phyloP scores from a whole-genome alignment of 2,797 vertebrate genomes.

The Paratrypauchen microcephalus region DNA sequence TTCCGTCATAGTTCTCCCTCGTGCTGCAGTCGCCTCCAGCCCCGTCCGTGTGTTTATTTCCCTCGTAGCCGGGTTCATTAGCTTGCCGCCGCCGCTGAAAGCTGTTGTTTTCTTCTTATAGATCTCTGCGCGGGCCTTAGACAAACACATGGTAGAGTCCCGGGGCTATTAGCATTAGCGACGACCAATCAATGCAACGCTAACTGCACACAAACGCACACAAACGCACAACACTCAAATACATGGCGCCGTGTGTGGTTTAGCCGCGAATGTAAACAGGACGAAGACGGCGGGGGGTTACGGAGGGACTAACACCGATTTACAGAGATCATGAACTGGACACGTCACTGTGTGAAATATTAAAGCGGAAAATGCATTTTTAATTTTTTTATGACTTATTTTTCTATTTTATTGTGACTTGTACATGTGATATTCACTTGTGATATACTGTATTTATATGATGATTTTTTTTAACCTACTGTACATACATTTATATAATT shows the following conservation, averaged over 20 bases:
- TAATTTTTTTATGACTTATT: too few species aligned
- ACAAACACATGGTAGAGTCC: conserved; percentile 9
- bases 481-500: too few species aligned
- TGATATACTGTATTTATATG: too few species aligned
- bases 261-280: too few species aligned
- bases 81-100: neutral
- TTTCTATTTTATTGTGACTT: too few species aligned
- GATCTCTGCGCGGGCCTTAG: conserved; percentile 4
- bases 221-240: conserved; percentile 22
- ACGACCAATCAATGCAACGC: conserved; percentile 34
- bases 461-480: too few species aligned
- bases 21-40: neutral
- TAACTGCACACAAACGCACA: conserved; percentile 35
- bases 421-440: too few species aligned
- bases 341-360: too few species aligned
- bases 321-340: too few species aligned
- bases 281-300: too few species aligned
- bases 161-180: conserved; percentile 13
- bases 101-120: neutral
- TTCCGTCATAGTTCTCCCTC: neutral
- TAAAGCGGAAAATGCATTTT: too few species aligned
- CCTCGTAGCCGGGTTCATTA: neutral
- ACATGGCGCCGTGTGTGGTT: conserved; percentile 22
- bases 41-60: neutral
- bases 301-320: too few species aligned